Evolutionary conservation across 2,888 invertebrate species (phyloP).

Genomic region (Epistrophe grossulariae): DNA sequence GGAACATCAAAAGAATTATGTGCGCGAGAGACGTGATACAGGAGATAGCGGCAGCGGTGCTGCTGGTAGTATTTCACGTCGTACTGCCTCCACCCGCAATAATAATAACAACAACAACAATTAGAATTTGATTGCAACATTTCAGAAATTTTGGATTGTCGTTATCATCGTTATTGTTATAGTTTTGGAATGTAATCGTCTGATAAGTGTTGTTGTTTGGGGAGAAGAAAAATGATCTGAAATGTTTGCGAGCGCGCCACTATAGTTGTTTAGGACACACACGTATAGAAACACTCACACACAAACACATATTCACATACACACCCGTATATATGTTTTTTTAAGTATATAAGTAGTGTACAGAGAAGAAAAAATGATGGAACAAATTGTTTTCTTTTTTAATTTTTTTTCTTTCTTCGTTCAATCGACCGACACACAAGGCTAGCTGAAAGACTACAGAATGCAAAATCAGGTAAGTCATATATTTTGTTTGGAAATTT

Average conservation of each 20-base stretch:
- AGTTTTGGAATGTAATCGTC: conserved; percentile 71
- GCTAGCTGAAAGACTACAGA: conserved; percentile 59
- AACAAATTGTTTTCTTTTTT: conserved; percentile 28
- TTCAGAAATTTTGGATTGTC: conserved; percentile 74
- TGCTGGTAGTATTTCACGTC: conserved; percentile 79
- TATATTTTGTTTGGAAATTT: background rate
- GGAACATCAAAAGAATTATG: conserved; percentile 73
- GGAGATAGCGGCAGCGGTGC: conserved; percentile 78
- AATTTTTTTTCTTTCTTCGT: conserved; percentile 31
- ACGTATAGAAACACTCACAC: conserved; percentile 16
- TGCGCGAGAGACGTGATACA: conserved; percentile 79
- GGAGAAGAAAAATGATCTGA: conserved; percentile 71
- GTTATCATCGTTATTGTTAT: conserved; percentile 71
- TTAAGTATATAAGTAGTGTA: conserved; percentile 61
- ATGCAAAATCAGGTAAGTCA: conserved; percentile 61
- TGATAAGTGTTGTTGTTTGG: conserved; percentile 70
- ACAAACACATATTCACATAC: conserved; percentile 15
- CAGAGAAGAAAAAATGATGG: conserved; percentile 42
- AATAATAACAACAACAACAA: conserved; percentile 77
- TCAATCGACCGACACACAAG: conserved; percentile 35
- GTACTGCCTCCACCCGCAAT: conserved; percentile 79
- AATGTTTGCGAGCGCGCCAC: conserved; percentile 69
- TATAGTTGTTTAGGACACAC: conserved; percentile 57
- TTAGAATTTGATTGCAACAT: conserved; percentile 74
- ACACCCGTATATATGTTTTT: conserved; percentile 19